Percentiles rank a stretch among this genome's conserved stretches.
These are phyloP conservation scores for Anser cygnoides DNA, from an alignment of 2,113 vertebrate genomes.

Conservation along the genomic window DNA sequence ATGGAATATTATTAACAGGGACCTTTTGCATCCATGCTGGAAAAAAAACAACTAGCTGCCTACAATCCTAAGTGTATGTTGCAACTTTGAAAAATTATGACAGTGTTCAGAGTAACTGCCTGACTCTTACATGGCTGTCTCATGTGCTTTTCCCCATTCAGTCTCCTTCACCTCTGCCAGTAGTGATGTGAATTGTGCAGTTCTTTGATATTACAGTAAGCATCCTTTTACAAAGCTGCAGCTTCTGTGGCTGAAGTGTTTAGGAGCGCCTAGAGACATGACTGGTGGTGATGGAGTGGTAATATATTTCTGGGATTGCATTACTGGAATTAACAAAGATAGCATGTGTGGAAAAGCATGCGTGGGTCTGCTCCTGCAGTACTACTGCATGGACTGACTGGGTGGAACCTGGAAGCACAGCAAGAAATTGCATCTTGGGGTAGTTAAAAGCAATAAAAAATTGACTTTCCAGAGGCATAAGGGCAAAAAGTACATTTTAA, in stretches of 20 bases:
- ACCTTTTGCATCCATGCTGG: not conserved
- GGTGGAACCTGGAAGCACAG: not conserved
- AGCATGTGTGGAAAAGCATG: rapidly evolving
- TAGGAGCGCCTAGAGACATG: not conserved
- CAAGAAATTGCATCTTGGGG: not conserved
- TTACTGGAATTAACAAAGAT: not conserved
- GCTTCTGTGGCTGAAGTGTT: not conserved
- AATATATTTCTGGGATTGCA: not conserved
- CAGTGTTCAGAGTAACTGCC: not conserved
- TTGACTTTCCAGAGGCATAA: not conserved
- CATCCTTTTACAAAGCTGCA: not conserved
- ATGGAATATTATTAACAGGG: not conserved
- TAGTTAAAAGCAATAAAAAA: not conserved
- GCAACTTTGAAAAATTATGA: not conserved
- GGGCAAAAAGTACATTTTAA: not conserved
- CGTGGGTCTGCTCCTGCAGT: not conserved
- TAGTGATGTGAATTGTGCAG: not conserved
- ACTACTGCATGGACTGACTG: rapidly evolving
- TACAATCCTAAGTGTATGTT: not conserved
- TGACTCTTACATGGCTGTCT: not conserved
- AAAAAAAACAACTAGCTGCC: not conserved
- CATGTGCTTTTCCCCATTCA: not conserved
- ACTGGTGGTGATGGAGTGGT: not conserved
- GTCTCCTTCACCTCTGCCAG: not conserved
- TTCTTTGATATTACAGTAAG: not conserved